Base-by-base conservation (phyloP, 2,797 vertebrate genomes). In the Helicolenus hilgendorfi region DNA sequence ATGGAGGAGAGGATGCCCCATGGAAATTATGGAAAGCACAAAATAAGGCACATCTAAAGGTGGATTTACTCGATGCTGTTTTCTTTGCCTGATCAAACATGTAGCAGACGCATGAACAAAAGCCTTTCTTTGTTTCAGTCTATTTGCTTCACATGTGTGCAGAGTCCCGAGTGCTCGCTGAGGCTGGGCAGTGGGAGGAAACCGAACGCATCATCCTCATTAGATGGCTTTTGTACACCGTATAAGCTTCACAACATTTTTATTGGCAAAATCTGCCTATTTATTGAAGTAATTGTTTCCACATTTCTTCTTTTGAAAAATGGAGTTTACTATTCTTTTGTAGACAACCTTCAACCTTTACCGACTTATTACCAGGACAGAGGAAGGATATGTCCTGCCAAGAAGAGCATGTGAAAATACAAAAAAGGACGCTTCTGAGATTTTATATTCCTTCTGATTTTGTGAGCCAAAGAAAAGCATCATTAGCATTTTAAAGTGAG, bases 351-450 rank as follows among this genome's bases (percentile, higher is more conserved):
- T 81, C 7, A 35, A 31, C 64, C 58, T 84, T 84, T 31, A 36
- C 7, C 0, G 2, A 15, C 38, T 45, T 11, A 26, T 41, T 35
- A 74, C 62, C 53, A 80, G 67, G 38, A 81, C 22, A 72, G 20
- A 31, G 14, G n/a, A 36, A 55, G 41, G n/a, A 6, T 1, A 15
- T 68, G 58, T 67, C 41, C 70, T 64, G 63, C 86, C 56, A 83
- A 68, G 67, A 77, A 58, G 64, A 83, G 18, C 72, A 35, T 20
- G 22, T 91, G 75, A 91, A 88, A 79, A 55, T 35, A 35, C 11
- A 14, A 27, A 26, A 64, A 67, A 24, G 0, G 13, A 14, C 35
- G 38, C 2, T 3, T 62, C 3, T 9, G 18, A 11, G 20, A 76
- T 63, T 18, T 79, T 58, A 35, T 41, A 31, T 72, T 56, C 7